Evolutionary conservation across 2,888 invertebrate genomes (phyloP).

Genomic region (Calameuta idolon): DNA sequence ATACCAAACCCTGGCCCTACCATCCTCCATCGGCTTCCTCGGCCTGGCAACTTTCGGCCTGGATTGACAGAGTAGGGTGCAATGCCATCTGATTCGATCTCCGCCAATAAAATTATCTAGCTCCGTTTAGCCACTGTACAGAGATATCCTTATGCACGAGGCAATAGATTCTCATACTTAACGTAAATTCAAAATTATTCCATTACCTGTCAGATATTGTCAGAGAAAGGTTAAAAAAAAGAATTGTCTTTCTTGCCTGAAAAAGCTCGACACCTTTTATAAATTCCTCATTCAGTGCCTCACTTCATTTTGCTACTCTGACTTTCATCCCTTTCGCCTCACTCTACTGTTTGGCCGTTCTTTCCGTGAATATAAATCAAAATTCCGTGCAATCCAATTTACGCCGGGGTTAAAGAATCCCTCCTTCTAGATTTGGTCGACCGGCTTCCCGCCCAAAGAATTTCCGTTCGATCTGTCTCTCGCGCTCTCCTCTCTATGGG

Average conservation of each 20-base stretch:
- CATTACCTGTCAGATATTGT: not conserved
- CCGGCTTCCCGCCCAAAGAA: constrained; percentile 17
- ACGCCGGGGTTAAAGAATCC: constrained; percentile 49
- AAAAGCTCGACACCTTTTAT: not conserved
- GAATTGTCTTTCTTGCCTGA: not conserved
- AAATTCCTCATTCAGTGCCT: not conserved
- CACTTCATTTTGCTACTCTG: not conserved
- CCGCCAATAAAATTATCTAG: constrained; percentile 54
- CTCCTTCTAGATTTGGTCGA: constrained; percentile 32
- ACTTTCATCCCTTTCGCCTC: not conserved
- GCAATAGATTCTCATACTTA: not conserved
- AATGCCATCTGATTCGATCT: constrained; percentile 46
- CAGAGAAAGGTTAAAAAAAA: not conserved
- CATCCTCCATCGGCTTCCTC: constrained; percentile 38
- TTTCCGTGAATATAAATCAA: constrained; percentile 44
- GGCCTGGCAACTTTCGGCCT: constrained; percentile 33
- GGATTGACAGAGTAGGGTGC: constrained; percentile 29
- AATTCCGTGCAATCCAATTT: constrained; percentile 53
- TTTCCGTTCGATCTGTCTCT: constrained; percentile 20
- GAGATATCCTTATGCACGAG: not conserved
- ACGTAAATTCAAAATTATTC: not conserved
- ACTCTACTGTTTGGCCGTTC: constrained; percentile 1
- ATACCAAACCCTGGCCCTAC: constrained; percentile 41
- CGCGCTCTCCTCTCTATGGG: constrained; percentile 20
- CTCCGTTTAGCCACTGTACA: not conserved